Percentiles rank a stretch among this genome's conserved stretches.
These are phyloP conservation scores for Sminthopsis crassicaudata DNA, from an alignment of 2,113 vertebrate species.

Conservation along the genomic window DNA sequence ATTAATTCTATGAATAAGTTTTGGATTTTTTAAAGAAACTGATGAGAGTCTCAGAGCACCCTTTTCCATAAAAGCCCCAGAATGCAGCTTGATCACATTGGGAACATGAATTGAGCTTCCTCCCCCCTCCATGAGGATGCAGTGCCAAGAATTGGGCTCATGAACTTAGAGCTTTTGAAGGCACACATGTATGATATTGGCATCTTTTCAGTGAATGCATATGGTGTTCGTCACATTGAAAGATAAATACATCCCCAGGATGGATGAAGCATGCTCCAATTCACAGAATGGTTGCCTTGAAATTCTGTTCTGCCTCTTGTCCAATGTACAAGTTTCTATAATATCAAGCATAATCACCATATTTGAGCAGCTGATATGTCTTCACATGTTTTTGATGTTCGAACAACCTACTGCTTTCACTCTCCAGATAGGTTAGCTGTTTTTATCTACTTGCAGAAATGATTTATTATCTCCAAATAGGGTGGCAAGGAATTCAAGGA, in stretches of 20 bases:
- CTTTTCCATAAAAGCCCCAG: not conserved
- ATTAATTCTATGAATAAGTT: not conserved
- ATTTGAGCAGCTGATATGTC: conserved; percentile 60
- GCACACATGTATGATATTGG: conserved; percentile 32
- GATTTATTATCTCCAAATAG: conserved; percentile 60
- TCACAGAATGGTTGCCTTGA: conserved; percentile 40
- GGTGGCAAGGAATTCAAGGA: not conserved
- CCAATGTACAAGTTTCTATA: conserved; percentile 43
- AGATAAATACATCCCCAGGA: conserved; percentile 58
- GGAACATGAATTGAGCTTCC: not conserved
- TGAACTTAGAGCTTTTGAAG: conserved; percentile 40
- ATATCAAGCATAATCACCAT: conserved; percentile 44
- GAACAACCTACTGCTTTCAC: conserved; percentile 56
- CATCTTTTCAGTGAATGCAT: conserved; percentile 60
- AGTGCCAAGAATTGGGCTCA: conserved; percentile 37
- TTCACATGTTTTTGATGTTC: conserved; percentile 58
- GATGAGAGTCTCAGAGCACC: not conserved
- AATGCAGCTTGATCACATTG: not conserved
- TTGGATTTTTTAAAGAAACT: not conserved
- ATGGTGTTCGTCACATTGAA: conserved; percentile 41
- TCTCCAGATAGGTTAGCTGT: conserved; percentile 54
- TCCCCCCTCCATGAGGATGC: not conserved
- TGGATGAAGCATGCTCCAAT: conserved; percentile 17
- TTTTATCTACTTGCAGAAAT: conserved; percentile 53
- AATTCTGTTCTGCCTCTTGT: conserved; percentile 41